A percentile compares a stretch with the other conserved stretches of the same genome.
Evolutionary conservation across 2,888 invertebrate genomes (phyloP).

Genomic region (Patella depressa): DNA sequence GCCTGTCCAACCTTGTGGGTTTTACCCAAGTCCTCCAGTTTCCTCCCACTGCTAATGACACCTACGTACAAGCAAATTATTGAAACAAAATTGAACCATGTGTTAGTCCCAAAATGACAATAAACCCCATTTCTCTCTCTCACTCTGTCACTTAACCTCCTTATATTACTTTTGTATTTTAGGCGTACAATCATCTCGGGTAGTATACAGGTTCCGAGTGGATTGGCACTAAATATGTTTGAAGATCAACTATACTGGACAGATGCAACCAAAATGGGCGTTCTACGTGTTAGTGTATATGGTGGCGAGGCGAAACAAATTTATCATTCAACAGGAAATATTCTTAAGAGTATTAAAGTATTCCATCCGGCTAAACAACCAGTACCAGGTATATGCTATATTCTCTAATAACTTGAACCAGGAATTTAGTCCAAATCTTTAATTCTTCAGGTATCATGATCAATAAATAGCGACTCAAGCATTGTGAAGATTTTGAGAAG

Average conservation of each 20-base stretch:
- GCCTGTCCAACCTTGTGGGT: no score
- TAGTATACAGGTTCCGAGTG: conserved; percentile 57
- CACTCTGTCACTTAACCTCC: no score
- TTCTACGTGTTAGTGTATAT: conserved; percentile 54
- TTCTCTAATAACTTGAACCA: not conserved
- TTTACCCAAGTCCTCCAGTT: no score
- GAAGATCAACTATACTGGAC: conserved; percentile 98
- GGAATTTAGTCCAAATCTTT: no score
- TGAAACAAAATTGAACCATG: no score
- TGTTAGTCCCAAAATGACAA: no score
- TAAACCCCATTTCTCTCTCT: no score
- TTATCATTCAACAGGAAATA: conserved; percentile 24
- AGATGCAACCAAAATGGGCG: conserved; percentile 76
- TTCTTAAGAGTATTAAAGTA: conserved; percentile 29
- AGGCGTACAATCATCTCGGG: conserved; percentile 61
- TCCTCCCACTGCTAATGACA: no score
- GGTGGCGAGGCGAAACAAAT: conserved; percentile 26
- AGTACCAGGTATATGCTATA: not conserved
- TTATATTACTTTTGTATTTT: conserved; percentile 14
- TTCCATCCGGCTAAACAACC: conserved; percentile 40
- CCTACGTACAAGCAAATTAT: no score
- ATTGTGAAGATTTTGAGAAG: no score
- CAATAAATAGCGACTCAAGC: no score
- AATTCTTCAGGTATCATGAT: no score
- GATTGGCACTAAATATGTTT: conserved; percentile 82